phyloP scores from a whole-genome alignment of 2,888 invertebrate genomes.

The Crocallis elinguaria region DNA sequence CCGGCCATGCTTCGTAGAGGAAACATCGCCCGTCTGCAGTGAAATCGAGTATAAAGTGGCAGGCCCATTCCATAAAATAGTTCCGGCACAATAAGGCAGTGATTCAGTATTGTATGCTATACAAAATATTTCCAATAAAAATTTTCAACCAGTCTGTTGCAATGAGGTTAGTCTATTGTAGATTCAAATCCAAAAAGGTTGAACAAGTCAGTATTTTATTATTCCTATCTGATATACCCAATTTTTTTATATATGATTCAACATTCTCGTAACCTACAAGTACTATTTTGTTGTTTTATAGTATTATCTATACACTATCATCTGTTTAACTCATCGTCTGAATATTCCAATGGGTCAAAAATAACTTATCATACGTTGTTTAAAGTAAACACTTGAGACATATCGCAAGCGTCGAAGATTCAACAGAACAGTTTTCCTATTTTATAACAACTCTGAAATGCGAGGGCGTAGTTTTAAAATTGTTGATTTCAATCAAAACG shows the following conservation, averaged over 20 bases:
- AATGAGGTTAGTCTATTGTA: slow-evolving; percentile 82
- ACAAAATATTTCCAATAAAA: slow-evolving; percentile 82
- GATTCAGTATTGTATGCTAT: slow-evolving; percentile 82
- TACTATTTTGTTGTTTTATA: slow-evolving; percentile 77
- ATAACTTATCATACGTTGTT: slow-evolving; percentile 59
- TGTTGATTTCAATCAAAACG: slow-evolving; percentile 51
- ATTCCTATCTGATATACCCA: slow-evolving; percentile 79
- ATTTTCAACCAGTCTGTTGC: slow-evolving; percentile 81
- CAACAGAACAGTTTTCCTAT: slow-evolving; percentile 55
- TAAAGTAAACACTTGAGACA: slow-evolving; percentile 45
- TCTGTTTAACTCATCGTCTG: slow-evolving; percentile 76
- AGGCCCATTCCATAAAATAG: slow-evolving; percentile 60
- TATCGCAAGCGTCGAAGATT: slow-evolving; percentile 47
- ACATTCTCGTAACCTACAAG: slow-evolving; percentile 82
- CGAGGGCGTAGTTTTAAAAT: slow-evolving; percentile 68
- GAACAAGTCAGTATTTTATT: slow-evolving; percentile 74
- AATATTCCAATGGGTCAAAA: slow-evolving; percentile 76
- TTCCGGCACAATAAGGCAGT: slow-evolving; percentile 84
- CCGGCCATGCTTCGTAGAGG: slow-evolving; percentile 2
- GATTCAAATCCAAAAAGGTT: slow-evolving; percentile 84
- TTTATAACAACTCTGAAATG: slow-evolving; percentile 73
- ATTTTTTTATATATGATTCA: slow-evolving; percentile 73
- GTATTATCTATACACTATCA: slow-evolving; percentile 79
- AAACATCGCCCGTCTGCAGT: slow-evolving; percentile 29
- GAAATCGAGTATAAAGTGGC: slow-evolving; percentile 52